Conservation (phyloP, 1,140 invertebrate genomes). For the Drosophila pandora region DNA sequence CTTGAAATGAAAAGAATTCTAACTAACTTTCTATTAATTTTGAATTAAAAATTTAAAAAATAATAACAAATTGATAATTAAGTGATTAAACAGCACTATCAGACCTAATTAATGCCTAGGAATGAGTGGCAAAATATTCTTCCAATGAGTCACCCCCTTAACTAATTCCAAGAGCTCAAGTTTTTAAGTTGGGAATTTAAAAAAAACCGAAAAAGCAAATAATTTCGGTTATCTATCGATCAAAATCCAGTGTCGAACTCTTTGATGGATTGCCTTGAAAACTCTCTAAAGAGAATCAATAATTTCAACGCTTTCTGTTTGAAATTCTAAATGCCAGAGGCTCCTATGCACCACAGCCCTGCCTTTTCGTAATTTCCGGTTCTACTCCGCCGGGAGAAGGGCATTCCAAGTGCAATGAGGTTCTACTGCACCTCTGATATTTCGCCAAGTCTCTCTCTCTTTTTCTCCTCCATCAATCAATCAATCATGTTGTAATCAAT, state of each 20-base stretch:
- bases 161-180: background rate
- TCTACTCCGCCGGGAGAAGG: conserved; percentile 13
- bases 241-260: conserved; percentile 19
- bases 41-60: too few species aligned
- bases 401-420: conserved; percentile 30
- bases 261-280: conserved; percentile 37
- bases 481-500: conserved; percentile 49
- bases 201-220: background rate
- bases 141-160: background rate
- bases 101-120: too few species aligned
- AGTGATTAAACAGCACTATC: too few species aligned
- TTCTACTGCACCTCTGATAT: conserved; percentile 30
- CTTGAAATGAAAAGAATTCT: too few species aligned
- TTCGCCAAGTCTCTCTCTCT: conserved; percentile 14
- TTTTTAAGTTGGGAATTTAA: background rate
- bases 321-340: conserved; percentile 30
- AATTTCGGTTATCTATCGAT: conserved; percentile 20
- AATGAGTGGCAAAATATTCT: background rate
- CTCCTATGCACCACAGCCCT: too few species aligned
- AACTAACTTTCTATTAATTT: too few species aligned
- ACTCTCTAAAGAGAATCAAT: conserved; percentile 34
- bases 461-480: background rate
- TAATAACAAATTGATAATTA: too few species aligned
- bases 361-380: conserved; percentile 22
- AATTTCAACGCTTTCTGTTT: conserved; percentile 12